Conservation (phyloP, 2,888 invertebrate species). For the Lochmaea crataegi region DNA sequence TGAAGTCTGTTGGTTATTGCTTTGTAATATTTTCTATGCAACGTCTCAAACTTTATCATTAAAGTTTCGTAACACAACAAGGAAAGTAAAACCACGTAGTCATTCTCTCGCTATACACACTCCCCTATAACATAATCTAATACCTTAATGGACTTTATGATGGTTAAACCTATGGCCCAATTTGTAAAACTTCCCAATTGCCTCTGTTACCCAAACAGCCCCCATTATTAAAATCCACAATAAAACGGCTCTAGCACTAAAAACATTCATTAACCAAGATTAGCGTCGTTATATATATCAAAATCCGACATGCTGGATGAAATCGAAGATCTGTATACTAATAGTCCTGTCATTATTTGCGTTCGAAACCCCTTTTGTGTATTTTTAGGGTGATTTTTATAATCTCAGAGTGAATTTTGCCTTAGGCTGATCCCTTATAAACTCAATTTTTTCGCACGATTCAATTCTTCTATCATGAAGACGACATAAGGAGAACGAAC, state of each 20-base stretch:
- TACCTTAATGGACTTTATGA: constrained; percentile 35
- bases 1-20: no score
- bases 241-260: constrained; percentile 29
- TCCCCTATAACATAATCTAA: constrained; percentile 23
- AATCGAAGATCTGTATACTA: constrained; percentile 31
- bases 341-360: constrained; percentile 26
- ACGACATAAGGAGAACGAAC: no score
- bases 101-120: constrained; percentile 9
- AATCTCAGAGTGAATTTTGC: not conserved
- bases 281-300: constrained; percentile 41
- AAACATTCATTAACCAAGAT: constrained; percentile 41
- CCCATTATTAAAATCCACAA: constrained; percentile 37
- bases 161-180: constrained; percentile 23
- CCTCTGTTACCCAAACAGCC: constrained; percentile 7
- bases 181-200: constrained; percentile 27
- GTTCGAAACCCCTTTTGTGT: constrained; percentile 15
- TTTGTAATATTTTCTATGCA: not conserved
- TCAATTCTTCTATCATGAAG: no score
- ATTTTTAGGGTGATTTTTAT: not conserved
- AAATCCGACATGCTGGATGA: constrained; percentile 31
- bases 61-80: not conserved
- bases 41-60: constrained; percentile 10
- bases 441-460: no score
- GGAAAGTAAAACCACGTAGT: constrained; percentile 11
- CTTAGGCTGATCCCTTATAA: not conserved